Base-by-base conservation (phyloP, 2,113 vertebrate species). In the Smithornis capensis region DNA sequence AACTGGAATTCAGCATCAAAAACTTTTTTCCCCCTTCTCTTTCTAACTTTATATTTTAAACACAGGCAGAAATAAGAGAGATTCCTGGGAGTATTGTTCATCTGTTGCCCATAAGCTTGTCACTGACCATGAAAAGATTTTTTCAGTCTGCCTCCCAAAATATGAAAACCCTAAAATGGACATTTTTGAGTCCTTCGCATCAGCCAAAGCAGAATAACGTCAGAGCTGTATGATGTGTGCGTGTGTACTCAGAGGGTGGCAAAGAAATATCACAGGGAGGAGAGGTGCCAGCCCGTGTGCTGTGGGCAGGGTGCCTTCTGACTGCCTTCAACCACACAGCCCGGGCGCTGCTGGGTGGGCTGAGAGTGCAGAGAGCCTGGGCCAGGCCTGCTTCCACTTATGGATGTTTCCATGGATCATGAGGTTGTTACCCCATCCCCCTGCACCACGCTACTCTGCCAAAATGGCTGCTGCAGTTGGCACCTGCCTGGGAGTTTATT, bases 41-140 rank as follows among this genome's bases (percentile, higher is more conserved):
- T 91, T 86, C 95, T 87, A 93, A 96, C 93, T 96, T 94, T 89
- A 23, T 92, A 94, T 91, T 97, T 95, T 93, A 97, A 95, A 96
- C 95, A 96, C 53, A 47, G 25, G 57, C 95, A 90, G 95, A 60
- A 92, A 73, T 78, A 95, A 57, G 94, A 94, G 45, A 83, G 96
- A 96, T 97, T 96, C 96, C 94, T 96, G 50, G 37, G 74, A 87
- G 93, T 60, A 83, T 67, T 90, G 92, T 96, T 96, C 95, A 96
- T 97, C 92, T 90, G 83, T 96, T 97, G 96, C 95, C 87, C 95
- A 92, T 81, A 96, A 95, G 71, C 68, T 96, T 68, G 86, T 96
- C 85, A 53, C 88, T 90, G 93, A 95, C 94, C 90, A 76, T 8
- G 76, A 90, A 92, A 76, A 89, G 82, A 88, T 28, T 79, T 85